Base-by-base conservation (phyloP, 1,140 invertebrate species). In the Mya arenaria region DNA sequence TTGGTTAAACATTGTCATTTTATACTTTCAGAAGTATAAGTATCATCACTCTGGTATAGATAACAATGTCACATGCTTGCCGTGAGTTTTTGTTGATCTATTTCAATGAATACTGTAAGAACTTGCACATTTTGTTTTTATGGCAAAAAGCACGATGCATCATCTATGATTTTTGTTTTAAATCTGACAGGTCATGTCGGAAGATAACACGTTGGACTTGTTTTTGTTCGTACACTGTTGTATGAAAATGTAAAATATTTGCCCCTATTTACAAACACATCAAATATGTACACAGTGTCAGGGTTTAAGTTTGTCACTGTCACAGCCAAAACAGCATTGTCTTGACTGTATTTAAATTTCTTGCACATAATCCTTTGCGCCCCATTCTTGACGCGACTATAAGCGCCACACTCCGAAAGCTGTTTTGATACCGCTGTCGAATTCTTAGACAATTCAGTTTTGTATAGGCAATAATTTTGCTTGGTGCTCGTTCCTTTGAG, bases 391-490 rank as follows among this genome's bases (percentile, higher is more conserved):
- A 58, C 25, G 23, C 79, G 41, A 32, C 52, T 69, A 62, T 72
- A 63, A 30, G 79, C 79, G 55, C 44, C 79, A 56, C 62, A 74
- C 62, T 82, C 55, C 25, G 63, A 65, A 0, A 82, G 60, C 66
- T 74, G 72, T 36, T 66, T 72, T 55, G 69, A 74, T 32, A 74
- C 56, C 25, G 56, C 28, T 28, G 58, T 39, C 23, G 41, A 66
- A 52, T 52, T 39, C 19, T 55, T 37, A 15, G 65, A 56, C 19
- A 65, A 62, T 82, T 80, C 84, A 36, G 87, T 87, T 63, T 87
- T 81, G 56, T 92, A 91, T 17, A 92, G 74, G 81, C 92, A 92
- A 66, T 92, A 92, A 23, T 83, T 85, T n/a, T 91, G 89, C 56
- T 89, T 88, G 13, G 88, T 87, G 19, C 89, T 83, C 0, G 87